These are phyloP conservation scores for Pyrgilauda ruficollis DNA, from an alignment of 2,113 vertebrate genomes.

Conservation along the genomic window DNA sequence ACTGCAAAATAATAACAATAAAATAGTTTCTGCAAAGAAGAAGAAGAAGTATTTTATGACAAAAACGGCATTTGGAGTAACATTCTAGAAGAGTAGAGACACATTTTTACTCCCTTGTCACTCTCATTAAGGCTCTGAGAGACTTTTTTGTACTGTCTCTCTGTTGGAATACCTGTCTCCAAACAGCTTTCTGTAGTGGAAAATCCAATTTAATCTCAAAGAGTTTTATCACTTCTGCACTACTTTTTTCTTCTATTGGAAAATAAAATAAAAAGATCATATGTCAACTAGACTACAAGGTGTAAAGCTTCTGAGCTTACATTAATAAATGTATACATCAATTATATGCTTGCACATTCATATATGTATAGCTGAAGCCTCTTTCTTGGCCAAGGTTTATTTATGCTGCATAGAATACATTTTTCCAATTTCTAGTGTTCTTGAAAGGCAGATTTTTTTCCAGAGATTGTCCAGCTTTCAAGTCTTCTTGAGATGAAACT, in stretches of 20 bases:
- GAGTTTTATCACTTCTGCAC: constrained; percentile 64
- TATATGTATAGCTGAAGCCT: constrained; percentile 37
- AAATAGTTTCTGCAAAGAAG: constrained; percentile 39
- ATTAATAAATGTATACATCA: constrained; percentile 68
- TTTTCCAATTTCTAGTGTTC: not conserved
- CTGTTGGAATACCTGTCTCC: constrained; percentile 66
- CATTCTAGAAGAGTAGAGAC: constrained; percentile 8
- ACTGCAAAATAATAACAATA: constrained; percentile 4
- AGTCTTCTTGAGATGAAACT: not conserved
- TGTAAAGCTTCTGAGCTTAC: constrained; percentile 65
- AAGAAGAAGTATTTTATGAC: constrained; percentile 29
- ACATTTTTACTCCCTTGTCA: constrained; percentile 12
- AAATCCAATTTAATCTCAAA: constrained; percentile 77
- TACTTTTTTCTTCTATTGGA: constrained; percentile 66
- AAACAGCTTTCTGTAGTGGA: constrained; percentile 68
- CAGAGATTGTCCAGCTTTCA: constrained; percentile 19
- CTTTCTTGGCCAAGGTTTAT: constrained; percentile 36
- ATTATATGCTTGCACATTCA: constrained; percentile 64
- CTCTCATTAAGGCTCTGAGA: constrained; percentile 65
- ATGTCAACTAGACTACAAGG: constrained; percentile 59
- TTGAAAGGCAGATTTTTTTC: constrained; percentile 35
- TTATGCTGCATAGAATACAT: constrained; percentile 10
- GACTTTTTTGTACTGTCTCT: constrained; percentile 41
- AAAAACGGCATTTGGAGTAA: constrained; percentile 30
- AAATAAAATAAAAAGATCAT: constrained; percentile 71